Conservation (phyloP, 2,797 vertebrate species). For the Calcarius lapponicus region DNA sequence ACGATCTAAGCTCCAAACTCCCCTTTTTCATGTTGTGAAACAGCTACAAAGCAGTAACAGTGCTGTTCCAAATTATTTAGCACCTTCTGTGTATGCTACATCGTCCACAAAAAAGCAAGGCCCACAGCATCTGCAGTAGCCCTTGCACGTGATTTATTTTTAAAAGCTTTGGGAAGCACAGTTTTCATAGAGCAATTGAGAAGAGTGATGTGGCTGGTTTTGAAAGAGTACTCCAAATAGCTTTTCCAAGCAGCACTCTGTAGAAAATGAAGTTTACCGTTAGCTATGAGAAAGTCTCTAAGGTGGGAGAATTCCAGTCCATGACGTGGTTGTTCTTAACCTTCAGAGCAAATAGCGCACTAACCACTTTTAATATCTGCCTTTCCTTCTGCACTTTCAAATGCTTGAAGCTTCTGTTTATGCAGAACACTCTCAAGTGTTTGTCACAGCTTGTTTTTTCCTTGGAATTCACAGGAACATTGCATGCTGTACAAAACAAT, state of each 20-base stretch:
- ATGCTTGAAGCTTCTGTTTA: slow-evolving; percentile 13
- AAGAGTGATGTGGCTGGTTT: background rate
- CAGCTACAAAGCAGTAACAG: background rate
- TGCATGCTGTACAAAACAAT: slow-evolving; percentile 42
- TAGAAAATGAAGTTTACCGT: background rate
- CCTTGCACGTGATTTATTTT: background rate
- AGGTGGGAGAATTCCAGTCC: slow-evolving; percentile 7
- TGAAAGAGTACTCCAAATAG: slow-evolving; percentile 9
- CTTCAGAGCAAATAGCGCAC: background rate
- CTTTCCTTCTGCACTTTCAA: background rate
- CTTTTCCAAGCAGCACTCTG: slow-evolving; percentile 36
- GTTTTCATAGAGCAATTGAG: background rate
- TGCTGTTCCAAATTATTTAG: background rate
- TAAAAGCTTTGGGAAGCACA: slow-evolving; percentile 2
- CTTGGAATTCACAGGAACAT: slow-evolving; percentile 40
- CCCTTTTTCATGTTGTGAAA: background rate
- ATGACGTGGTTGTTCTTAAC: background rate
- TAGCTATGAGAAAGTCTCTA: slow-evolving; percentile 4
- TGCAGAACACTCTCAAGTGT: slow-evolving; percentile 13
- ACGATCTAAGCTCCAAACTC: background rate
- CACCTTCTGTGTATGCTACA: background rate
- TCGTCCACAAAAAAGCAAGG: background rate
- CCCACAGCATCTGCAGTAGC: background rate
- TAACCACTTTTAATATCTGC: background rate
- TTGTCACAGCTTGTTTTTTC: slow-evolving; percentile 46